Percentiles rank a stretch among this genome's conserved stretches.
These are phyloP conservation scores for Gymnopithys bicolor DNA, from an alignment of 2,797 vertebrate genomes.

Conservation along the genomic window DNA sequence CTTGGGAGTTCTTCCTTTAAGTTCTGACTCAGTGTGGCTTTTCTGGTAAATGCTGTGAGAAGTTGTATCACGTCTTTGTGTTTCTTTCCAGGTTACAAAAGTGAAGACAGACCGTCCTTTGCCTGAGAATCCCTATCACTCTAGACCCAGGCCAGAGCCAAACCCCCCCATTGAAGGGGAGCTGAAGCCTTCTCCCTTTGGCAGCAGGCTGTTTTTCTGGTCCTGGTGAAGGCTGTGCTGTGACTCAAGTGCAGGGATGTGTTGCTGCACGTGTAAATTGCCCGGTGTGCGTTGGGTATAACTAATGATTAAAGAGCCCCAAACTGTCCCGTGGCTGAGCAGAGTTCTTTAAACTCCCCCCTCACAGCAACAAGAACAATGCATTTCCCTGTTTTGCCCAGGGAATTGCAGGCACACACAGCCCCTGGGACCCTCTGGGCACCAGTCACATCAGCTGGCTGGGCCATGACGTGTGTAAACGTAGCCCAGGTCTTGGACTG, in stretches of 20 bases:
- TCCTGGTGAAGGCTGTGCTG: conserved; percentile 78
- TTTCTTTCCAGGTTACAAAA: conserved; percentile 89
- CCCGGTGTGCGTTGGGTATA: not conserved
- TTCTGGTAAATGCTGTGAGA: not conserved
- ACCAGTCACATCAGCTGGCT: not conserved
- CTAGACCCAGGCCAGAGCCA: conserved; percentile 88
- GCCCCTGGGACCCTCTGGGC: not conserved
- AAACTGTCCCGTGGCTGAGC: conserved; percentile 40
- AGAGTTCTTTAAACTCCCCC: conserved; percentile 57
- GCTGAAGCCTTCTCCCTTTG: conserved; percentile 86
- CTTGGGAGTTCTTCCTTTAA: not conserved
- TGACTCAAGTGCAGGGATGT: not conserved
- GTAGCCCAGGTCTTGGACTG: not conserved
- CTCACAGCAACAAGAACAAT: not conserved
- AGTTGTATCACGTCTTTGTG: not conserved
- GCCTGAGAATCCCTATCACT: conserved; percentile 91
- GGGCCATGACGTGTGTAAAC: not conserved
- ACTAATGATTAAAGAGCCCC: conserved; percentile 64
- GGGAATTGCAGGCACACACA: conserved; percentile 8
- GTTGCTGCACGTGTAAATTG: not conserved
- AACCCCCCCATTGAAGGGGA: conserved; percentile 83
- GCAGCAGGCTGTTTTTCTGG: conserved; percentile 92
- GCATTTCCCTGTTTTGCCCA: not conserved
- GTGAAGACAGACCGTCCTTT: conserved; percentile 89
- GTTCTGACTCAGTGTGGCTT: not conserved